These are phyloP conservation scores for Phalacrocorax aristotelis DNA, from an alignment of 2,113 vertebrate genomes.

Conservation along the genomic window DNA sequence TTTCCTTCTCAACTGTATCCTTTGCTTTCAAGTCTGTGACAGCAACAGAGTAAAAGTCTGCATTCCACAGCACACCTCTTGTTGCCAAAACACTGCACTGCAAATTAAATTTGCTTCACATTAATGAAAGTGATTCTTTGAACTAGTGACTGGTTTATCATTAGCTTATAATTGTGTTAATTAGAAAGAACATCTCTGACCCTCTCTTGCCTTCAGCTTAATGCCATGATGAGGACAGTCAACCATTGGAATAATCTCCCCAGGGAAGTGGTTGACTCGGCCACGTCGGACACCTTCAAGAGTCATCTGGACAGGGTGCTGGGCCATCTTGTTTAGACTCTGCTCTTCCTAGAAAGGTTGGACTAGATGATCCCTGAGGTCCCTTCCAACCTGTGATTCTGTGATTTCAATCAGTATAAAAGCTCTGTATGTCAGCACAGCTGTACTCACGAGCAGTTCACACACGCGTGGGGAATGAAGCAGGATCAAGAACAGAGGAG, in stretches of 20 bases:
- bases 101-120: not conserved
- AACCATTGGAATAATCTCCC: too few species aligned
- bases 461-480: not conserved
- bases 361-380: too few species aligned
- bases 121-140: not conserved
- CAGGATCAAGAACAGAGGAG: not conserved
- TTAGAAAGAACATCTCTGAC: constrained; percentile 10
- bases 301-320: too few species aligned
- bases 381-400: too few species aligned
- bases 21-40: not conserved
- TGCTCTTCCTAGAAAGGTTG: too few species aligned
- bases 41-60: not conserved
- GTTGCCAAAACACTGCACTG: not conserved
- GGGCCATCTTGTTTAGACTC: too few species aligned
- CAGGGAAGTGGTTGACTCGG: too few species aligned
- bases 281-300: too few species aligned
- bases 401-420: not conserved
- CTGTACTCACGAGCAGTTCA: fast-evolving
- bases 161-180: not conserved
- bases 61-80: not conserved
- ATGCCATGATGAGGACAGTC: not conserved
- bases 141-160: not conserved
- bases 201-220: not conserved
- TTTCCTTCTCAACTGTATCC: not conserved
- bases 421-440: not conserved